These are phyloP conservation scores for Zeugodacus cucurbitae DNA, from an alignment of 1,140 invertebrate genomes.

Conservation along the genomic window DNA sequence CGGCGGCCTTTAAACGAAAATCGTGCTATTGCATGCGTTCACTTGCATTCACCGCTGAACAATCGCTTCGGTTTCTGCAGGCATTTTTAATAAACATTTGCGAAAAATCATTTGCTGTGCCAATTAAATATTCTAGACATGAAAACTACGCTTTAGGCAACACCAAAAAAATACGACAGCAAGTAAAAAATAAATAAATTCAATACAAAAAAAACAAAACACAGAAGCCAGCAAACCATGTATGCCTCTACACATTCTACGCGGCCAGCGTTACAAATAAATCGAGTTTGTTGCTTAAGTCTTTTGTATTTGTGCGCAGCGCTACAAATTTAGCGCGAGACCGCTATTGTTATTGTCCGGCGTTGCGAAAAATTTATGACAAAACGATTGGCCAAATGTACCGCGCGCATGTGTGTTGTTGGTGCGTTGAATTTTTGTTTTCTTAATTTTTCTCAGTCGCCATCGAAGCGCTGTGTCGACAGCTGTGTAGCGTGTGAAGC, in stretches of 20 bases:
- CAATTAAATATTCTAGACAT: constrained; percentile 30
- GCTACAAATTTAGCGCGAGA: background rate
- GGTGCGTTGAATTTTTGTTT: background rate
- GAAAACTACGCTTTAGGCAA: background rate
- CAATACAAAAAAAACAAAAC: background rate
- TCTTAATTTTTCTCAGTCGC: background rate
- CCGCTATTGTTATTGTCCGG: background rate
- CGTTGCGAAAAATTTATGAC: background rate
- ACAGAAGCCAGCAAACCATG: background rate
- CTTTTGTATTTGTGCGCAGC: constrained; percentile 49
- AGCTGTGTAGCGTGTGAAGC: background rate
- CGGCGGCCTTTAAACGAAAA: background rate
- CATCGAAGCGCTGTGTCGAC: background rate
- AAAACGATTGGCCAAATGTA: background rate
- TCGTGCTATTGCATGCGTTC: background rate
- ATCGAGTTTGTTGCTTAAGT: constrained; percentile 61
- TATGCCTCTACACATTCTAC: background rate
- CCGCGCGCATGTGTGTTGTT: background rate
- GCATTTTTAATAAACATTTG: background rate
- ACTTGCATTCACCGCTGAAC: background rate
- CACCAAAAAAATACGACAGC: background rate
- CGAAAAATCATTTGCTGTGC: background rate
- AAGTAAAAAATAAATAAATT: background rate
- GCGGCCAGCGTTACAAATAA: background rate
- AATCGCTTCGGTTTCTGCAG: background rate